These are phyloP conservation scores for Kryphioiulus occultus DNA, from an alignment of 2,888 invertebrate species.

Conservation along the genomic window DNA sequence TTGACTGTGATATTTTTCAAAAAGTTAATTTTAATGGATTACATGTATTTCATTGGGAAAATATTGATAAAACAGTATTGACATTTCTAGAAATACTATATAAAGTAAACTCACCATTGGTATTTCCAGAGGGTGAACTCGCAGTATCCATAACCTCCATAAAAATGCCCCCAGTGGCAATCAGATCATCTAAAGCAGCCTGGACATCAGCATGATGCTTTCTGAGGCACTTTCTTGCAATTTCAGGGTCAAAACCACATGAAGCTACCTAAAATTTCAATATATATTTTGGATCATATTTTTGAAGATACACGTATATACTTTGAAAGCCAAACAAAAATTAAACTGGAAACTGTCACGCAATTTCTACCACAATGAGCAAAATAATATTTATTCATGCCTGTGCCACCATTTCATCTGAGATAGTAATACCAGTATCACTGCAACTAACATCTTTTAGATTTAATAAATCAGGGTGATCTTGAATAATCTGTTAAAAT, in stretches of 20 bases:
- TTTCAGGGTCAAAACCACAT: constrained; percentile 70
- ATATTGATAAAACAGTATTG: not conserved
- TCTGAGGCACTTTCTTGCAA: constrained; percentile 68
- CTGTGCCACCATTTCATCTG: constrained; percentile 45
- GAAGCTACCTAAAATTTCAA: constrained; percentile 64
- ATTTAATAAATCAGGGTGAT: constrained; percentile 68
- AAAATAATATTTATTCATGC: not conserved
- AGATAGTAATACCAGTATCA: not conserved
- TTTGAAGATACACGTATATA: not conserved
- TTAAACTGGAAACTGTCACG: not conserved
- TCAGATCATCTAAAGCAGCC: constrained; percentile 69
- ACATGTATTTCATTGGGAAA: not conserved
- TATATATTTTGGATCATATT: not conserved
- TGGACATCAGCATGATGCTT: constrained; percentile 67
- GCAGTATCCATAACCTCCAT: constrained; percentile 18
- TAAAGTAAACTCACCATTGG: not conserved
- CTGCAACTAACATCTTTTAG: constrained; percentile 60
- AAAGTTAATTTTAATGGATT: too few relatives aligned
- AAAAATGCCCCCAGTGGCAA: constrained; percentile 60
- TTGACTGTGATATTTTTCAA: too few relatives aligned
- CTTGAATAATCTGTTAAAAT: constrained; percentile 67
- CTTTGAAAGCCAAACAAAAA: not conserved
- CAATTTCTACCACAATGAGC: too few relatives aligned
- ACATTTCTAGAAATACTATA: not conserved
- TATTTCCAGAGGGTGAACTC: not conserved